Evolutionary conservation across 1,140 invertebrate genomes (phyloP).

Genomic region (Leptinotarsa lineolata): DNA sequence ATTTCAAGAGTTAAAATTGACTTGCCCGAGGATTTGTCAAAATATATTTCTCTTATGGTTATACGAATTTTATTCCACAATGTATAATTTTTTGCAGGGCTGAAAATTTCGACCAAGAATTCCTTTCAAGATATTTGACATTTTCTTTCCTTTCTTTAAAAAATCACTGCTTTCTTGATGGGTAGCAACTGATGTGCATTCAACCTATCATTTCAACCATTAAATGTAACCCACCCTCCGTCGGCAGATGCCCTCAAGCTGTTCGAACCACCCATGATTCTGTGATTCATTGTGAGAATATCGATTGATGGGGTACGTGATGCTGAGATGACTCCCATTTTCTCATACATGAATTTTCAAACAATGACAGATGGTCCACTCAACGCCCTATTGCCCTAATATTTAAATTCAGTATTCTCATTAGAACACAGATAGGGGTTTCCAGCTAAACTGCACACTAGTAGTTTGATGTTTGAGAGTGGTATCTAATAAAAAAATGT

Average conservation of each 20-base stretch:
- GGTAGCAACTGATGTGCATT: not conserved
- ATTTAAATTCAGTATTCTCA: not conserved
- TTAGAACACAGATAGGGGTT: conserved; percentile 3
- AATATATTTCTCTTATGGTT: no score
- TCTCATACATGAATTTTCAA: not conserved
- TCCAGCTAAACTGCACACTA: not conserved
- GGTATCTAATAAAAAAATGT: not conserved
- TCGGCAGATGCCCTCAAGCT: not conserved
- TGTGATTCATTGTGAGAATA: conserved; percentile 6
- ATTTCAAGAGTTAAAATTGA: no score
- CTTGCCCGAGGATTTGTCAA: no score
- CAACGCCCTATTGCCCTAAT: conserved; percentile 4
- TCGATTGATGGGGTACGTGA: conserved; percentile 1
- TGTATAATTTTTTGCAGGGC: no score
- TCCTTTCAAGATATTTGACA: no score
- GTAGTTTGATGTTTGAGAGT: not conserved
- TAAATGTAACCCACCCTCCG: not conserved
- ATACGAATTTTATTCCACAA: no score
- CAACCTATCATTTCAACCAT: not conserved
- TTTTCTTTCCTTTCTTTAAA: no score
- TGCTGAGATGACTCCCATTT: not conserved
- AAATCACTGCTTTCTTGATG: no score
- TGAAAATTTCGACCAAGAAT: no score
- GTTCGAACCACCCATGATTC: not conserved
- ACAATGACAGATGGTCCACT: conserved; percentile 5